phyloP scores from a whole-genome alignment of 2,888 invertebrate genomes.

The Cotesia congregata region DNA sequence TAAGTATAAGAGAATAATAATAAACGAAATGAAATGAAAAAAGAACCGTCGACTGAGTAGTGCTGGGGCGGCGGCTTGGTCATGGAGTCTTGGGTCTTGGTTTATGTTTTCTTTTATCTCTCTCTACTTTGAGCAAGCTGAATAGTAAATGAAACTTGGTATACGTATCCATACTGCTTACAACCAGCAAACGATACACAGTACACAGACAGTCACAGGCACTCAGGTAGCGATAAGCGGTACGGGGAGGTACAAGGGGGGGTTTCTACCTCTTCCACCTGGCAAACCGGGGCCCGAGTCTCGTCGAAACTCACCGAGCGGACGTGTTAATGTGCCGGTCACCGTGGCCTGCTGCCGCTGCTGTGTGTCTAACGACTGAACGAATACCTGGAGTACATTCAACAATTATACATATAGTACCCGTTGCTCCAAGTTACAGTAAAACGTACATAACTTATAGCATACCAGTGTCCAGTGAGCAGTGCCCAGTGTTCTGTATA shows the following conservation, averaged over 20 bases:
- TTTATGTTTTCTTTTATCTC: conserved; percentile 6
- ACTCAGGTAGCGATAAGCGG: conserved; percentile 14
- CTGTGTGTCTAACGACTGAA: conserved; percentile 8
- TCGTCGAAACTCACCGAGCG: conserved; percentile 60
- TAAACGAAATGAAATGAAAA: conserved; percentile 37
- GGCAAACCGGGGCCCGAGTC: conserved; percentile 55
- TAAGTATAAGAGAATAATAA: conserved; percentile 19
- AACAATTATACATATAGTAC: not conserved
- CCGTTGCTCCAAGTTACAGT: not conserved
- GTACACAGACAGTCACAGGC: not conserved
- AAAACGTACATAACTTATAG: not conserved
- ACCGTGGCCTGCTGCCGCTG: conserved; percentile 57
- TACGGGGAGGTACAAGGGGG: conserved; percentile 3
- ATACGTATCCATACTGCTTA: not conserved
- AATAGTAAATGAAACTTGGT: conserved; percentile 8
- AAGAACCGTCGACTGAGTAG: conserved; percentile 44
- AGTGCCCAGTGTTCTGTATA: too few species aligned
- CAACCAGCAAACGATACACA: not conserved
- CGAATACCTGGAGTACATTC: not conserved
- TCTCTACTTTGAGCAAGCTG: not conserved
- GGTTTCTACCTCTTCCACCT: conserved; percentile 52
- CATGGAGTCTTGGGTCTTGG: conserved; percentile 21
- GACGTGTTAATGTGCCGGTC: conserved; percentile 66
- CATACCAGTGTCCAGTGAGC: not conserved
- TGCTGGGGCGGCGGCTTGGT: conserved; percentile 31